phyloP scores from a whole-genome alignment of 2,797 vertebrate genomes.

The Siniperca obscura region DNA sequence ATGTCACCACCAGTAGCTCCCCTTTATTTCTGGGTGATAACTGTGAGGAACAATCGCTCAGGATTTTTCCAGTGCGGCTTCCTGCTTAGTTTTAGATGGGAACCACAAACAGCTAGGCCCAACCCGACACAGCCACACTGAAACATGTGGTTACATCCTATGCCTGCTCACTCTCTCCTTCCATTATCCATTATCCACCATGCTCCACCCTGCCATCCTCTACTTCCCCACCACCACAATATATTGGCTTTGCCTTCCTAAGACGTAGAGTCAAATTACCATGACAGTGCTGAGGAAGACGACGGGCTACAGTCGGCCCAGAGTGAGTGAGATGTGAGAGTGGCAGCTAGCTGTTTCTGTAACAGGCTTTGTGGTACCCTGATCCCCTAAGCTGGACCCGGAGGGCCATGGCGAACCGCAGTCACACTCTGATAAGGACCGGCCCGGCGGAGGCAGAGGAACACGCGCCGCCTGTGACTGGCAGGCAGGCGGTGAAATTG shows the following conservation, averaged over 20 bases:
- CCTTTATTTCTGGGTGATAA: conserved; percentile 55
- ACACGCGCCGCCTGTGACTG: conserved; percentile 44
- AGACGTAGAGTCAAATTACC: conserved; percentile 72
- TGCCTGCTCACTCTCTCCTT: conserved; percentile 58
- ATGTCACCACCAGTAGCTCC: conserved; percentile 52
- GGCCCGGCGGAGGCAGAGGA: conserved; percentile 38
- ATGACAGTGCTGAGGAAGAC: conserved; percentile 47
- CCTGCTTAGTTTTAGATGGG: conserved; percentile 70
- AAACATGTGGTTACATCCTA: conserved; percentile 73
- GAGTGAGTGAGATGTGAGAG: conserved; percentile 47
- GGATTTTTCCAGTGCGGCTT: conserved; percentile 68
- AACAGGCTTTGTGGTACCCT: conserved; percentile 68
- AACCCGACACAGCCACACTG: conserved; percentile 51
- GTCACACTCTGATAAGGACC: conserved; percentile 63
- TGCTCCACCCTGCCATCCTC: conserved; percentile 61
- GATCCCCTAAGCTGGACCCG: conserved; percentile 59
- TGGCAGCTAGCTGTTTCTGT: conserved; percentile 63
- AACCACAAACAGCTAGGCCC: conserved; percentile 73
- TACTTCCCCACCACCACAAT: conserved; percentile 56
- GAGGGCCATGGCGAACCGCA: conserved; percentile 47
- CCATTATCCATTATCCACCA: conserved; percentile 65
- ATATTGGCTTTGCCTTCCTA: conserved; percentile 65
- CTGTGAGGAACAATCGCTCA: conserved; percentile 56
- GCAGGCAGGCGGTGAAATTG: conserved; percentile 67
- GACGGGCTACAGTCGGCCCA: conserved; percentile 12